Base-by-base conservation (phyloP, 2,113 vertebrate species). In the Danionella cerebrum region DNA sequence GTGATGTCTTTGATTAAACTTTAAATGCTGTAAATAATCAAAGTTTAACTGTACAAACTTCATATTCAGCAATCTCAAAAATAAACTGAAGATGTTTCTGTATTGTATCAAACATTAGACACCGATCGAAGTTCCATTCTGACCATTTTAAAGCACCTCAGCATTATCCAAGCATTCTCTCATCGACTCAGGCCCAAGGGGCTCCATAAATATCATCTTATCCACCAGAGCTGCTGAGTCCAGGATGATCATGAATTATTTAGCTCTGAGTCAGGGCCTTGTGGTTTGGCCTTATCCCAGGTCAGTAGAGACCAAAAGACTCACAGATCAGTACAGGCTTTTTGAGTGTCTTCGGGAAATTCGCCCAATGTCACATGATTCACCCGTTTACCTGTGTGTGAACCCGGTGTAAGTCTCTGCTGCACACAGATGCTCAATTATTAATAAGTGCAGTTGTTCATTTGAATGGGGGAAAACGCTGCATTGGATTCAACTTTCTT, bases 161-260 rank as follows among this genome's bases (percentile, higher is more conserved):
- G 4, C 31, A 7, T 33, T 16, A 38, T 25, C 52, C 8, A 10
- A 31, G 39, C 14, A 11, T 5, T 22, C 10, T 47, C 76, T 75
- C 64, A 70, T 58, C 76, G 79, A 77, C 76, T 69, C 9, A 55
- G 70, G 36, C 86, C 87, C 83, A 63, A 19, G 83, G 84, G 86
- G 74, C 83, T 80, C 82, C 85, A 85, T 87, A 87, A 89, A 88
- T 86, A 89, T 85, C 81, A 86, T 87, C 84, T 85, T 82, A 85
- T 85, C 81, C 77, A 18, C 68, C 25, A 51, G 78, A 83, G 82
- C 75, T 63, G 78, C 85, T 87, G 83, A 83, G 82, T 83, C 80
- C 78, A 83, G 81, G 79, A 62, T 79, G 36, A 58, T 71, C 24
- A 84, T 87, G 79, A 87, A 88, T 89, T 82, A 84, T 89, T 87